These are phyloP conservation scores for Crax fasciolata DNA, from an alignment of 2,797 vertebrate species.

Conservation along the genomic window DNA sequence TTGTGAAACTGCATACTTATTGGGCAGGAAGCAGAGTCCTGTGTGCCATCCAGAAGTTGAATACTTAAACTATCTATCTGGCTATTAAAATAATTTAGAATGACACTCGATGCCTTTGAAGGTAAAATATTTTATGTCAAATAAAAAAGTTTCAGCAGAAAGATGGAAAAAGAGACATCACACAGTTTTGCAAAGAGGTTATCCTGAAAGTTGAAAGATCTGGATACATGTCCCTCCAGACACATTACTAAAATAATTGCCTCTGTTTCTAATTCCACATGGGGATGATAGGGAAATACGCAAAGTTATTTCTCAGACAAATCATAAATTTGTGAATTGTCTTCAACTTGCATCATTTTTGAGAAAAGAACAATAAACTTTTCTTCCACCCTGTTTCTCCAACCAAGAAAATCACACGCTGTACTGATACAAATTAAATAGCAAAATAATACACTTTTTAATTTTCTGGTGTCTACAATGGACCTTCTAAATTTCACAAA, in stretches of 20 bases:
- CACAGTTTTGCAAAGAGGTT: not conserved
- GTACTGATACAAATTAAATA: not conserved
- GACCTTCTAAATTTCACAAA: not conserved
- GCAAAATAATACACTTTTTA: not conserved
- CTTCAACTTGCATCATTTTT: not conserved
- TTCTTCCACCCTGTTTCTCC: not conserved
- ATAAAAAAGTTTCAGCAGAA: not conserved
- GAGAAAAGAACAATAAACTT: not conserved
- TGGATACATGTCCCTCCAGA: not conserved
- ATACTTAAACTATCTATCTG: not conserved
- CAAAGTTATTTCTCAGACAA: not conserved
- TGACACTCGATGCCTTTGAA: not conserved
- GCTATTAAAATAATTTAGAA: not conserved
- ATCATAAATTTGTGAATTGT: not conserved
- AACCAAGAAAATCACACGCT: not conserved
- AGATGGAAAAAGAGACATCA: not conserved
- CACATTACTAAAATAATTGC: not conserved
- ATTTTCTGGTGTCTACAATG: not conserved
- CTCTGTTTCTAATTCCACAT: not conserved
- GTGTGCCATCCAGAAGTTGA: not conserved
- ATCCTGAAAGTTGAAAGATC: not conserved
- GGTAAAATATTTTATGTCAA: not conserved
- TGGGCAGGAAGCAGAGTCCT: not conserved
- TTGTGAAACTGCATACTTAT: not conserved
- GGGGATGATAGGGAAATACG: not conserved